Base-by-base conservation (phyloP, 2,797 vertebrate genomes). In the Syngnathus acus region DNA sequence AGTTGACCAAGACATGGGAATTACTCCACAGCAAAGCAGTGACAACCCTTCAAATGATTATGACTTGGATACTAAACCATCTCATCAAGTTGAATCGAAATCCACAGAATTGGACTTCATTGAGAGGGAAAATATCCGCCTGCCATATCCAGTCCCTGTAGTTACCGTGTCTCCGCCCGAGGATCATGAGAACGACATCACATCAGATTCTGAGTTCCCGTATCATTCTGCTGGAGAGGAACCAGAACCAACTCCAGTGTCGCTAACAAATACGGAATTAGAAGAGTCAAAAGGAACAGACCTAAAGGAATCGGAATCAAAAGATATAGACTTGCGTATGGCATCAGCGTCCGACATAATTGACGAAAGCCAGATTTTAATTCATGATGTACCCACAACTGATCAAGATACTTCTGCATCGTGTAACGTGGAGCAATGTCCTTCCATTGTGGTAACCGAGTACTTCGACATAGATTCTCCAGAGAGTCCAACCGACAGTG, bases 141-240 rank as follows among this genome's bases (percentile, higher is more conserved):
- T 85, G 38, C 83, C 80, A 55, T 82, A 77, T 75, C 76, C 82
- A 69, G 82, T 88, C 62, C 80, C 83, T 57, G 78, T 83, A 47
- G 80, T 88, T 26, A 89, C 78, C 47, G 86, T 90, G 65, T 89
- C 87, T 60, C 86, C 89, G 21, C 88, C 88, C 67, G 82, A 89
- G 13, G 89, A 89, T 13, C 68, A 45, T 26, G 86, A 85, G 38
- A 4, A 69, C 78, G 82, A 80, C 10, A 32, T 58, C 21, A 43
- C 68, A 62, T 83, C 80, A 65, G 71, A 86, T 74, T 74, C 76
- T 68, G 87, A 86, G 62, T 85, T 73, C 69, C 48, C 74, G 0
- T 82, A 84, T 60, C 65, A 68, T 53, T 32, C 74, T 51, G 37
- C 59, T 50, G 50, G 76, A 51, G 72, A 75, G n/a, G 68, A 82